Evolutionary conservation across 2,797 vertebrate genomes (phyloP), one percentile per base, ranked within the genome.

Genomic region (Cyclopterus lumpus): DNA sequence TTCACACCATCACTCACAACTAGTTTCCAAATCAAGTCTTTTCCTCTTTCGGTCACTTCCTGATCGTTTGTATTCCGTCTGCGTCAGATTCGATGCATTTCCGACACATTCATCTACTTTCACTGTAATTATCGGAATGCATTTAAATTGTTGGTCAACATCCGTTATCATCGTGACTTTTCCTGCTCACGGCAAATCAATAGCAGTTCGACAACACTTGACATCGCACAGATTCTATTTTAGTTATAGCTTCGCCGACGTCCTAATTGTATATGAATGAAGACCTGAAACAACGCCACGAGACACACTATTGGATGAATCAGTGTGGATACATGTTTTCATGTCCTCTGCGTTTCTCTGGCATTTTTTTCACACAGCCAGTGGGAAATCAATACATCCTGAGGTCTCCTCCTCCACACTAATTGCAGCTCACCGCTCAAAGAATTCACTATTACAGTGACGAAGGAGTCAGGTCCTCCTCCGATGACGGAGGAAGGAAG

Each of bases 311-410:
- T 71, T 67, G 67, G 65, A 73, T 49, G 67, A 83, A 84, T 89
- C 81, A 78, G 70, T 65, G 65, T 67, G 18, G 57, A 53, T 36
- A 82, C 40, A 53, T 70, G 64, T 78, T 84, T 83, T 71, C 77
- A 62, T 30, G 75, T 80, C 82, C 69, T 78, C 89, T 69, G 65
- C 51, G 76, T 82, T 74, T 88, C 77, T 86, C 60, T 86, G 82
- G 77, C 83, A 89, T 93, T 92, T 88, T 93, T 92, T 88, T 89
- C 75, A 86, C 86, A 64, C 75, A 80, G 80, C 70, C 67, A 78
- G 78, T 28, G 36, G 88, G 79, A 91, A 93, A 94, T 94, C 92
- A 85, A 94, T 93, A 86, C 66, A 91, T 71, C 86, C 85, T 61
- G 57, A 78, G 71, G 67, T 79, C 79, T 86, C 76, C 89, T 86